Evolutionary conservation across 2,888 invertebrate genomes (phyloP).

Genomic region (Netelia inedita): DNA sequence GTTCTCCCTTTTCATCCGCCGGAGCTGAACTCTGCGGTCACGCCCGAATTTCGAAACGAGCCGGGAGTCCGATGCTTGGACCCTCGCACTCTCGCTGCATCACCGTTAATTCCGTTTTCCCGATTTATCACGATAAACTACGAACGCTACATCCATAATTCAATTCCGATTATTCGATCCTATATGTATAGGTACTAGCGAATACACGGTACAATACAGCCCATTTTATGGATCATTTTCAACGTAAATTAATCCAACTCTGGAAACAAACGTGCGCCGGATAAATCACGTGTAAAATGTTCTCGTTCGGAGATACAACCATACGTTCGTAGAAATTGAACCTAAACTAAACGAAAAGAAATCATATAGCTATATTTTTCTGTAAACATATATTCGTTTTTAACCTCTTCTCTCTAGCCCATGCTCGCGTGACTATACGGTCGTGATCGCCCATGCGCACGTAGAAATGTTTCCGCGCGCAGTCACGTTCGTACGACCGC

Average conservation of each 20-base stretch:
- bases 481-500: too few relatives aligned
- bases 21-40: constrained; percentile 43
- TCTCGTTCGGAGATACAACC: background rate
- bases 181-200: background rate
- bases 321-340: background rate
- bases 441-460: too few relatives aligned
- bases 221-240: constrained; percentile 7
- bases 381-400: background rate
- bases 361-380: background rate
- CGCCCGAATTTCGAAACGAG: constrained; percentile 53
- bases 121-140: constrained; percentile 62
- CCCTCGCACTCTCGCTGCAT: constrained; percentile 22
- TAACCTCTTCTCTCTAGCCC: too few relatives aligned
- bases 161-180: constrained; percentile 43
- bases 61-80: constrained; percentile 26
- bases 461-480: too few relatives aligned
- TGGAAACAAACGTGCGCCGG: background rate
- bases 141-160: constrained; percentile 56
- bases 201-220: background rate
- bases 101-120: constrained; percentile 59
- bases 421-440: too few relatives aligned
- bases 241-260: background rate
- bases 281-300: background rate
- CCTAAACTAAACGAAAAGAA: background rate
- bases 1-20: constrained; percentile 3